A percentile compares a stretch with the other conserved stretches of the same genome.
Evolutionary conservation across 2,888 invertebrate species (phyloP).

Genomic region (Mechanitis messenoides): DNA sequence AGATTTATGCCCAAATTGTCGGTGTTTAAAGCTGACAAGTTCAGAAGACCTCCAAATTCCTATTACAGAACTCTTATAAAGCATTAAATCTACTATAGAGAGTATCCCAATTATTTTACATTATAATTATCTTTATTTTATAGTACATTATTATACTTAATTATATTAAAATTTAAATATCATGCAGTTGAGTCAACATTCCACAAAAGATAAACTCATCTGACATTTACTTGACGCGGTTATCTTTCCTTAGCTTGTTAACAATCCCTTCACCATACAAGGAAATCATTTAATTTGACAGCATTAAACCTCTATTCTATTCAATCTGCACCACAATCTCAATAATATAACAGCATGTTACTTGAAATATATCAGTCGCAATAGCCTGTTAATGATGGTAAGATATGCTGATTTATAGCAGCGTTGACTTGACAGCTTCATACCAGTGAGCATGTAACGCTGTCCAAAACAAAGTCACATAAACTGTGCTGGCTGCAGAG

Average conservation of each 20-base stretch:
- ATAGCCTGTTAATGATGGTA: constrained; percentile 56
- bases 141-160: too few species aligned
- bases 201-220: constrained; percentile 17
- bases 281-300: constrained; percentile 32
- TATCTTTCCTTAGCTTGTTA: constrained; percentile 26
- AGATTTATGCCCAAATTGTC: too few species aligned
- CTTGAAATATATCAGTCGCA: constrained; percentile 38
- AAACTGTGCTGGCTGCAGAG: constrained; percentile 14
- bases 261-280: constrained; percentile 30
- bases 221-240: constrained; percentile 28
- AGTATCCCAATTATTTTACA: too few species aligned
- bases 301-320: constrained; percentile 17
- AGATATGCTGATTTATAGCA: constrained; percentile 59
- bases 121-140: too few species aligned
- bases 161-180: neutral
- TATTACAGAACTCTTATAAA: too few species aligned
- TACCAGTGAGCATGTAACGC: constrained; percentile 37
- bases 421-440: constrained; percentile 55
- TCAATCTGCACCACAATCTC: constrained; percentile 22
- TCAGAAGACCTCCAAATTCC: too few species aligned
- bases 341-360: constrained; percentile 31
- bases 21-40: too few species aligned
- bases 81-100: too few species aligned
- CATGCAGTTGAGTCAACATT: constrained; percentile 9
- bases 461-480: constrained; percentile 32